These are phyloP conservation scores for Campopleginae sp. DNA, from an alignment of 2,888 invertebrate genomes.

Conservation along the genomic window DNA sequence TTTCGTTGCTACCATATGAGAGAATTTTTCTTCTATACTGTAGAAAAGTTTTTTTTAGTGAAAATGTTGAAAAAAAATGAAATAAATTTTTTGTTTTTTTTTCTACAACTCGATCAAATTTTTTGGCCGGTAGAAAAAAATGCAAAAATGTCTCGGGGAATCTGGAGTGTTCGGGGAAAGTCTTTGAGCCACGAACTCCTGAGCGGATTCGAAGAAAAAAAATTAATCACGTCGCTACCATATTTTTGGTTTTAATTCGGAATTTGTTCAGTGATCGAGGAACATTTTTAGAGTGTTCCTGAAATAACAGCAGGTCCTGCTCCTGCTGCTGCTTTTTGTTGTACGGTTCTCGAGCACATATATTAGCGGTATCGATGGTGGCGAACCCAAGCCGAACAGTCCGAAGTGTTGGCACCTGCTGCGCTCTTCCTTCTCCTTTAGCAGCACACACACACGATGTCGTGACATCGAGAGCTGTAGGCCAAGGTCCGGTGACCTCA, in stretches of 20 bases:
- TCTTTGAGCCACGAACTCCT: too few species aligned
- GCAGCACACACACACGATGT: constrained; percentile 66
- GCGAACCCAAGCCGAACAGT: constrained; percentile 29
- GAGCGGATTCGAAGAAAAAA: too few species aligned
- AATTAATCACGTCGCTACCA: too few species aligned
- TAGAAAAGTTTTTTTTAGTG: neutral
- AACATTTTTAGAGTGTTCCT: too few species aligned
- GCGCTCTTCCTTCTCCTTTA: constrained; percentile 60
- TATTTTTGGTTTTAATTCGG: too few species aligned
- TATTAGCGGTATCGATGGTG: constrained; percentile 64
- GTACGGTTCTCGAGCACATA: constrained; percentile 42
- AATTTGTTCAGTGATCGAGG: too few species aligned
- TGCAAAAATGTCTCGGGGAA: too few species aligned
- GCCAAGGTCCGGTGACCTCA: constrained; percentile 80
- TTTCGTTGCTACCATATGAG: constrained; percentile 4
- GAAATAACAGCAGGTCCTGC: constrained; percentile 29
- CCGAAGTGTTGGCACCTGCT: constrained; percentile 58
- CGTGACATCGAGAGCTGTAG: constrained; percentile 71
- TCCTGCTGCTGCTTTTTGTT: constrained; percentile 4
- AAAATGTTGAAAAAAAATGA: constrained; percentile 44
- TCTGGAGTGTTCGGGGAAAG: too few species aligned
- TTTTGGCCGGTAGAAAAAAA: too few species aligned
- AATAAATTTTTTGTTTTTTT: too few species aligned
- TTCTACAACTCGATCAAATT: too few species aligned
- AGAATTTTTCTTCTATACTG: constrained; percentile 2